Conservation (phyloP, 2,797 vertebrate species). For the Anniella stebbinsi region DNA sequence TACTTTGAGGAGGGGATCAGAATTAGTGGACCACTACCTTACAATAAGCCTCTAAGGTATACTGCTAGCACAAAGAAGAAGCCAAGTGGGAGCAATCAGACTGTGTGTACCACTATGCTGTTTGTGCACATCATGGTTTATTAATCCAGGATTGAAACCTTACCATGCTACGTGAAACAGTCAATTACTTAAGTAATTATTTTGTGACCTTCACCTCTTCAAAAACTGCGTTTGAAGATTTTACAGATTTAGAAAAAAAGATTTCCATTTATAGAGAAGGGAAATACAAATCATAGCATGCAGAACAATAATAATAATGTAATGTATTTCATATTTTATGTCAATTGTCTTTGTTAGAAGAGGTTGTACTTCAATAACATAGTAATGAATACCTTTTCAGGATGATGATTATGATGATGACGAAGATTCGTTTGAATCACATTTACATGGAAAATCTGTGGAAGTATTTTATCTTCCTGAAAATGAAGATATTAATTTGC, state of each 20-base stretch:
- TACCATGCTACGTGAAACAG: background rate
- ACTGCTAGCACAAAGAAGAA: background rate
- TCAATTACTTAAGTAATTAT: background rate
- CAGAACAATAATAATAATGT: background rate
- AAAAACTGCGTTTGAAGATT: background rate
- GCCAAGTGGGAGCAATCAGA: background rate
- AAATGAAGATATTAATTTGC: slow-evolving; percentile 86
- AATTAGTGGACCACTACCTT: background rate
- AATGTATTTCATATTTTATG: background rate
- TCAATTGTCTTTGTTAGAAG: background rate
- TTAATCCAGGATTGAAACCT: background rate
- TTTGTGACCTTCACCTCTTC: background rate
- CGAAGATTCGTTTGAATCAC: slow-evolving; percentile 84
- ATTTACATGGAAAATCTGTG: slow-evolving; percentile 83
- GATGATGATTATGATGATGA: slow-evolving; percentile 89
- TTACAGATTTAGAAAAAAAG: background rate
- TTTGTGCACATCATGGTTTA: background rate
- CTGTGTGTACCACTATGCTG: background rate
- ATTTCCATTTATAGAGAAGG: background rate
- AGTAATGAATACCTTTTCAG: slow-evolving; percentile 69
- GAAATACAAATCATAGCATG: background rate
- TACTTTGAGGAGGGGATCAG: background rate
- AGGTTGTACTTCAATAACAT: background rate
- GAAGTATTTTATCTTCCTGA: slow-evolving; percentile 91
- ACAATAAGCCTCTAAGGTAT: background rate